Evolutionary conservation across 2,113 vertebrate genomes (phyloP).

Genomic region (Seriola dumerili): DNA sequence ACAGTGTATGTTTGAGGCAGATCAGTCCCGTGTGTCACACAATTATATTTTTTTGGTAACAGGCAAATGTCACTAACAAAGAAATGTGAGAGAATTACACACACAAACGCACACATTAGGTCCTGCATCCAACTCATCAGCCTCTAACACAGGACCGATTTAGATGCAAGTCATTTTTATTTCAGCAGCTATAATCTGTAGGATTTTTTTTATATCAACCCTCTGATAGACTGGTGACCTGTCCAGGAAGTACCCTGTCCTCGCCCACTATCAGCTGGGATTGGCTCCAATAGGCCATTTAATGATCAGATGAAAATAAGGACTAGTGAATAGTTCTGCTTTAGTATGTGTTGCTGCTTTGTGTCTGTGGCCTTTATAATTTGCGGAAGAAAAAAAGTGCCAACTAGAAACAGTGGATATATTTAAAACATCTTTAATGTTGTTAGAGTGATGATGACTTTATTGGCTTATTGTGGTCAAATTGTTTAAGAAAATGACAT

Average conservation of each 20-base stretch:
- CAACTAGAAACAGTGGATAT: constrained; percentile 3
- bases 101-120: neutral
- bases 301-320: neutral
- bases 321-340: neutral
- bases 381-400: neutral
- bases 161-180: neutral
- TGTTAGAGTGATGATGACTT: neutral
- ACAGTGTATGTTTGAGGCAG: neutral
- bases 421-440: constrained; percentile 6
- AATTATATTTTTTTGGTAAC: neutral
- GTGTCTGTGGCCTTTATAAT: neutral
- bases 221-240: too few relatives aligned
- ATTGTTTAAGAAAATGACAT: constrained; percentile 7
- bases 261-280: too few relatives aligned
- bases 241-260: too few relatives aligned
- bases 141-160: neutral
- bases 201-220: too few relatives aligned
- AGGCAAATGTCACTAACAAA: neutral
- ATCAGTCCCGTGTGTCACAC: neutral
- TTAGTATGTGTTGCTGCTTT: neutral
- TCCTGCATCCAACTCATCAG: neutral
- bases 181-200: neutral
- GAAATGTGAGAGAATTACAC: neutral
- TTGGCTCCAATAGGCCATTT: neutral
- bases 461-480: constrained; percentile 11